These are phyloP conservation scores for Nyleta sp. DNA, from an alignment of 2,888 invertebrate species.

Conservation along the genomic window DNA sequence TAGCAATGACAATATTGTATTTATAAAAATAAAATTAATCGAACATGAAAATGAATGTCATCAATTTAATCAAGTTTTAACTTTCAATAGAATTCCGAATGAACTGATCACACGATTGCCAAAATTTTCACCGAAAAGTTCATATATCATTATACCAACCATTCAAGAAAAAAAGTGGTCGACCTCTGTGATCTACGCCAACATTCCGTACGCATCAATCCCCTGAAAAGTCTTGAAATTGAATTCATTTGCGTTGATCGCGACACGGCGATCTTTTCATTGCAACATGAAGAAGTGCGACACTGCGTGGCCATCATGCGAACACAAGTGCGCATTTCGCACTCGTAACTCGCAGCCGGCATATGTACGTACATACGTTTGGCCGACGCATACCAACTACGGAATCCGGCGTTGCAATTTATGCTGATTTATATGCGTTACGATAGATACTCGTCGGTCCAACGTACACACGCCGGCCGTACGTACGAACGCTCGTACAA, in stretches of 20 bases:
- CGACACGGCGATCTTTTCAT: slow-evolving; percentile 38
- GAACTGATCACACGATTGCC: too few relatives aligned
- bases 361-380: slow-evolving; percentile 54
- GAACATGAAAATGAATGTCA: too few relatives aligned
- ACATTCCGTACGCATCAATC: too few relatives aligned
- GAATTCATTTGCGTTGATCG: slow-evolving; percentile 46
- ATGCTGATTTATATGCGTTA: slow-evolving; percentile 80
- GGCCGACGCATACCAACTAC: slow-evolving; percentile 75
- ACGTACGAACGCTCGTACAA: slow-evolving; percentile 7
- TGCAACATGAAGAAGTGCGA: slow-evolving; percentile 38
- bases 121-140: too few relatives aligned
- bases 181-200: too few relatives aligned
- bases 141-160: too few relatives aligned
- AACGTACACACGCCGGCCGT: slow-evolving; percentile 36
- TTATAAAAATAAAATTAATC: too few relatives aligned
- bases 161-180: too few relatives aligned
- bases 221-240: too few relatives aligned
- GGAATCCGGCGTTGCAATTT: slow-evolving; percentile 78
- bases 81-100: too few relatives aligned
- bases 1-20: too few relatives aligned
- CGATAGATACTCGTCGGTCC: slow-evolving; percentile 66
- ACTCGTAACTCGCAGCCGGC: slow-evolving; percentile 51
- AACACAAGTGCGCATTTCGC: slow-evolving; percentile 52
- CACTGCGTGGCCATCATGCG: slow-evolving; percentile 8
- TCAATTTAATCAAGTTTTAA: too few relatives aligned